Evolutionary conservation across 2,113 vertebrate species (phyloP).

Genomic region (Crotalus helleri): DNA sequence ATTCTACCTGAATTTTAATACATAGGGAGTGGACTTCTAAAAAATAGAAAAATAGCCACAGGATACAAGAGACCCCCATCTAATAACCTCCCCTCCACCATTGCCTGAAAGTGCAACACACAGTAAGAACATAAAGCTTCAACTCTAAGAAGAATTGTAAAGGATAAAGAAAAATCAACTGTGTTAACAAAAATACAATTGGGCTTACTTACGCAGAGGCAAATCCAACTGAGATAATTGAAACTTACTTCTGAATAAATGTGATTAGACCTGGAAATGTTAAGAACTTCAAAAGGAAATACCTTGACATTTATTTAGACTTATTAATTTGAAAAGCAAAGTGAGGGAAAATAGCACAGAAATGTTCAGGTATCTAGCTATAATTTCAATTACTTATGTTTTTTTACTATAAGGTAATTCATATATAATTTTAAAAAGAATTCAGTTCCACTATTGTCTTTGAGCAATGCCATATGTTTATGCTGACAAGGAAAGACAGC

Average conservation of each 20-base stretch:
- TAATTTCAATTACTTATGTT: not conserved
- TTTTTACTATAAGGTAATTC: not conserved
- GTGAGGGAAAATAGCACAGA: not conserved
- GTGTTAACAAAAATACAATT: constrained; percentile 15
- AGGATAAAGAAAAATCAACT: constrained; percentile 1
- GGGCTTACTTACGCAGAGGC: not conserved
- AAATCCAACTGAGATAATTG: not conserved
- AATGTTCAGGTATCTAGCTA: not conserved
- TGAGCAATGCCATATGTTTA: not conserved
- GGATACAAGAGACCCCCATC: fast-evolving
- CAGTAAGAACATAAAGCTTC: not conserved
- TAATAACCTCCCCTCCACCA: not conserved
- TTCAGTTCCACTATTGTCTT: not conserved
- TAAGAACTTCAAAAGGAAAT: not conserved
- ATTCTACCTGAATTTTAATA: not conserved
- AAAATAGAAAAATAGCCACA: not conserved
- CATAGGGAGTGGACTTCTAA: not conserved
- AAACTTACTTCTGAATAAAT: not conserved
- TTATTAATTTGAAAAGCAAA: not conserved
- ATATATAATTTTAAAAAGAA: not conserved
- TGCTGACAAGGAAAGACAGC: not conserved
- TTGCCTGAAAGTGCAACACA: not conserved
- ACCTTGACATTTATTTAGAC: not conserved
- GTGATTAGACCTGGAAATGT: not conserved
- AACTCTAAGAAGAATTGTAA: not conserved